A percentile compares a stretch with the other conserved stretches of the same genome.
Evolutionary conservation across 2,888 invertebrate species (phyloP).

Genomic region (Chrysina gloriosa): DNA sequence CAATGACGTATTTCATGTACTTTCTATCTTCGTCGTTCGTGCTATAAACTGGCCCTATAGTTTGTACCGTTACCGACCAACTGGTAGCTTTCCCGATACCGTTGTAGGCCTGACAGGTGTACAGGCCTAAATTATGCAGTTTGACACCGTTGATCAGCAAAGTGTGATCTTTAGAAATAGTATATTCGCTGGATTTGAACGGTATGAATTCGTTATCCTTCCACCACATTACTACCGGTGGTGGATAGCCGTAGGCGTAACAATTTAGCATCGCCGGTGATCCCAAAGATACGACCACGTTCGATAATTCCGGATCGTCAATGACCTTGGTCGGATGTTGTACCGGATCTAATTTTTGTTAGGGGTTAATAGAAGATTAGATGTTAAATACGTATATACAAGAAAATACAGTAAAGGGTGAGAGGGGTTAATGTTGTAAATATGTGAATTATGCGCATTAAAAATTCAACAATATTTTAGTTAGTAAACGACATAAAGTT

Average conservation of each 20-base stretch:
- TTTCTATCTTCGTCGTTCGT: constrained; percentile 68
- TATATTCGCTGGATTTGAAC: constrained; percentile 74
- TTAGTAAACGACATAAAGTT: too few relatives aligned
- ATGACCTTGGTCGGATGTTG: constrained; percentile 43
- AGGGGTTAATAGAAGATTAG: constrained; percentile 20
- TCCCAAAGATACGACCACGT: constrained; percentile 77
- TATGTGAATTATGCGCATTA: too few relatives aligned
- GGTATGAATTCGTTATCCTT: constrained; percentile 82
- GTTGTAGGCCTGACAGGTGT: constrained; percentile 92
- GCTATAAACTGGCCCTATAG: constrained; percentile 76
- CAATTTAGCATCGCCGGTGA: constrained; percentile 79
- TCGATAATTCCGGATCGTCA: constrained; percentile 72
- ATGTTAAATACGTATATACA: constrained; percentile 5
- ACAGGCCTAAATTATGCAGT: constrained; percentile 81
- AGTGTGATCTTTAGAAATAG: constrained; percentile 79
- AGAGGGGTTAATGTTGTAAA: too few relatives aligned
- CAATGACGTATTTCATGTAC: constrained; percentile 71
- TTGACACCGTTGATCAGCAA: constrained; percentile 79
- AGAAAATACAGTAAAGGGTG: too few relatives aligned
- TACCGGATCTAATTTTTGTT: constrained; percentile 46
- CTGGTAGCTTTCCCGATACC: constrained; percentile 79
- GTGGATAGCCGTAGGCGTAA: constrained; percentile 84
- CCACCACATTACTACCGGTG: constrained; percentile 88
- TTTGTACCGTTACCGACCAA: constrained; percentile 79
- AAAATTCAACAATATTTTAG: too few relatives aligned